Conservation (phyloP, 1,140 invertebrate species). For the Arion vulgaris region DNA sequence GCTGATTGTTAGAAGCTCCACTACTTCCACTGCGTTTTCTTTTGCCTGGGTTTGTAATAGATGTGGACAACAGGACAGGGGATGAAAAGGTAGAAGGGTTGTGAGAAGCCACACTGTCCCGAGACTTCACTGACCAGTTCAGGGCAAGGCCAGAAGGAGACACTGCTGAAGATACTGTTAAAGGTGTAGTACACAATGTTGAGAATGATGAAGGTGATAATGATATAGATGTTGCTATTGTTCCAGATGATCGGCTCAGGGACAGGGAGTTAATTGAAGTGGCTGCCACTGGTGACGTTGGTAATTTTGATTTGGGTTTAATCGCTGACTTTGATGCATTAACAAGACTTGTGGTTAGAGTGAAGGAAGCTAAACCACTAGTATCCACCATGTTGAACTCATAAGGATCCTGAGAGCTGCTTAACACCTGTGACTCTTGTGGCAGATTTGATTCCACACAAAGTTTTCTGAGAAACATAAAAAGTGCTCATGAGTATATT, state of each 20-base stretch:
- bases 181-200: conserved; percentile 1
- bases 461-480: conserved; percentile 59
- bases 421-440: conserved; percentile 57
- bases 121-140: conserved; percentile 26
- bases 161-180: conserved; percentile 8
- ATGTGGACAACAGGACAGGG: not conserved
- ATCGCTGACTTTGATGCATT: conserved; percentile 19
- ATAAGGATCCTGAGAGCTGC: conserved; percentile 65
- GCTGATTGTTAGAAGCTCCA: not conserved
- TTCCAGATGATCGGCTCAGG: conserved; percentile 15
- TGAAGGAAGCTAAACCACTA: conserved; percentile 38
- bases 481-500: no score
- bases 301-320: conserved; percentile 56
- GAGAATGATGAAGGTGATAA: conserved; percentile 3
- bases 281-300: conserved; percentile 37
- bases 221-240: conserved; percentile 36
- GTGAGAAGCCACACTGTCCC: conserved; percentile 7
- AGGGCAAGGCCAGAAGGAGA: conserved; percentile 15
- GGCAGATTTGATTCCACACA: conserved; percentile 69
- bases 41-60: conserved; percentile 14
- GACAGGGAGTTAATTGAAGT: not conserved
- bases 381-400: conserved; percentile 63
- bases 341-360: conserved; percentile 44
- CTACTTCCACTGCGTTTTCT: conserved; percentile 35
- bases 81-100: conserved; percentile 14